Conservation (phyloP, 2,888 invertebrate genomes). For the Vandiemenella viatica region DNA sequence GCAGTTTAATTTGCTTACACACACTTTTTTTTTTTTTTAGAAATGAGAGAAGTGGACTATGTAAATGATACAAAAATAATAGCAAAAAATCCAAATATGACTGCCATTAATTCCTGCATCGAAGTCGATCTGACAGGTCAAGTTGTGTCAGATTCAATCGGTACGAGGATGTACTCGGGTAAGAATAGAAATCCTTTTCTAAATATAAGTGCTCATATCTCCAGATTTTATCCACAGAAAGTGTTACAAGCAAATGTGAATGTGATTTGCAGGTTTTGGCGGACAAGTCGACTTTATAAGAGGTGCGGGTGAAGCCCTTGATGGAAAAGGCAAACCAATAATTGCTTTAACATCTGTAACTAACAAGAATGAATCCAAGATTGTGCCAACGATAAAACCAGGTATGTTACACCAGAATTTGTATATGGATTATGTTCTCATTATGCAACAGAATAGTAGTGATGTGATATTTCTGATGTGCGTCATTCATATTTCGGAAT, state of each 20-base stretch:
- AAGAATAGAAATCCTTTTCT: conserved; percentile 17
- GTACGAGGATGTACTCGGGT: conserved; percentile 51
- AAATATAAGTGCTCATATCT: background rate
- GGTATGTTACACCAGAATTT: conserved; percentile 43
- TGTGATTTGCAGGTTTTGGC: conserved; percentile 77
- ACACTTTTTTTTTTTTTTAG: conserved; percentile 32
- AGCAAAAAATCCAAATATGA: conserved; percentile 75
- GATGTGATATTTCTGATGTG: too few relatives aligned
- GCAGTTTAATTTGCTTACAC: background rate
- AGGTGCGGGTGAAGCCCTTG: conserved; percentile 70
- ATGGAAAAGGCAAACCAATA: conserved; percentile 81
- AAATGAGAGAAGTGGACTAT: conserved; percentile 79
- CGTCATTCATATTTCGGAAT: too few relatives aligned
- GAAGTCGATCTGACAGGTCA: conserved; percentile 92
- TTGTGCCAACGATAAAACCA: conserved; percentile 61
- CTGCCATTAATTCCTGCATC: conserved; percentile 92
- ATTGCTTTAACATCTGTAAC: conserved; percentile 74
- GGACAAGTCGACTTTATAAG: conserved; percentile 90
- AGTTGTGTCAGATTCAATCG: conserved; percentile 85
- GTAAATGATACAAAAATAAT: conserved; percentile 75
- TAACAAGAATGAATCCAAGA: conserved; percentile 68
- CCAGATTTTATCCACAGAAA: background rate
- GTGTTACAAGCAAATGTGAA: background rate
- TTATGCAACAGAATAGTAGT: too few relatives aligned
- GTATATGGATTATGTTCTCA: too few relatives aligned